These are phyloP conservation scores for Styela clava DNA, from an alignment of 23 tunicate genomes.

Conservation along the genomic window DNA sequence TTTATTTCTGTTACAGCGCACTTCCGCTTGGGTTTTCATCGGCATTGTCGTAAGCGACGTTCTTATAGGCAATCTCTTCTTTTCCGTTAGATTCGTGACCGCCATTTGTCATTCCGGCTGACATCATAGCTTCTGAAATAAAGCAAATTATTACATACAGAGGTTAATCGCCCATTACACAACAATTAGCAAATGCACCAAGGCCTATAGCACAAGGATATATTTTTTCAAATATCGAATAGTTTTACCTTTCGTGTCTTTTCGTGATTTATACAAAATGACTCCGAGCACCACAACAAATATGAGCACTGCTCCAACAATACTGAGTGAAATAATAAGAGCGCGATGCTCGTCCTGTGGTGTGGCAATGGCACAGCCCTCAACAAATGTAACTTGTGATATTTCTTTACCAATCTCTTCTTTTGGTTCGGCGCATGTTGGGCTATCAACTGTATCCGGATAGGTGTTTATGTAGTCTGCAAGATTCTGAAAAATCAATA, in stretches of 20 bases:
- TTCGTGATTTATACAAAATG: background rate
- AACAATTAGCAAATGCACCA: too few relatives aligned
- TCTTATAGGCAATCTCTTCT: background rate
- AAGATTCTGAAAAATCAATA: slow-evolving; percentile 22
- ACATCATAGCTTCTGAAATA: background rate
- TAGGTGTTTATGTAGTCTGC: slow-evolving; percentile 3
- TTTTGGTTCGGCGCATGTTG: slow-evolving; percentile 18
- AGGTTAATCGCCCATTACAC: too few relatives aligned
- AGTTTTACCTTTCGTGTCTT: background rate
- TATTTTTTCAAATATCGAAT: too few relatives aligned
- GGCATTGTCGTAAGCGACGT: background rate
- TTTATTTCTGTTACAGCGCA: too few relatives aligned
- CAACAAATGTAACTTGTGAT: slow-evolving; percentile 7
- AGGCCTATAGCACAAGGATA: too few relatives aligned
- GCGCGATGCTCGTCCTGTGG: slow-evolving; percentile 26
- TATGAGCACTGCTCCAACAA: slow-evolving; percentile 36
- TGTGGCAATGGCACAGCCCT: background rate
- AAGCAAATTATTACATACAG: too few relatives aligned
- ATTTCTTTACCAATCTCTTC: slow-evolving; percentile 8
- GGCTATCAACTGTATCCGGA: background rate
- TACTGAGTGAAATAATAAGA: slow-evolving; percentile 38
- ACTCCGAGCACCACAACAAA: slow-evolving; percentile 15
- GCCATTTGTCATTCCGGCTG: background rate
- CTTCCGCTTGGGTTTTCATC: background rate
- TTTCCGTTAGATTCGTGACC: background rate